These are phyloP conservation scores for Lumbricus terrestris DNA, from an alignment of 2,888 invertebrate genomes.

Conservation along the genomic window DNA sequence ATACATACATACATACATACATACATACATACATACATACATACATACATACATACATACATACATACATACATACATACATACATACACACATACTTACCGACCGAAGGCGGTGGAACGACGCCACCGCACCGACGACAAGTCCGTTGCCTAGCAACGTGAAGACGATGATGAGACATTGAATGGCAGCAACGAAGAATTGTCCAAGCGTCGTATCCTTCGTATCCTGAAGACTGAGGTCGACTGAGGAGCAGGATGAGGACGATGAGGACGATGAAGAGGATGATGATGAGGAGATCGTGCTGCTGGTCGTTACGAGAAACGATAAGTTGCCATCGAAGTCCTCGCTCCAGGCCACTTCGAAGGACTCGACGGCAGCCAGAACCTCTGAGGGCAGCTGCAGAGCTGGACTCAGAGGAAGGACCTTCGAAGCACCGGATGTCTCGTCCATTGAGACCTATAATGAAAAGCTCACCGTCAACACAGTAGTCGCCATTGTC, in stretches of 20 bases:
- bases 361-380: neutral
- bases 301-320: neutral
- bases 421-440: neutral
- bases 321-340: neutral
- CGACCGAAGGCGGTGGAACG: constrained; percentile 47
- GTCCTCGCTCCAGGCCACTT: neutral
- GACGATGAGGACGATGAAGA: no score
- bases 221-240: no score
- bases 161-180: constrained; percentile 37
- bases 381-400: neutral
- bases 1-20: neutral
- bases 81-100: neutral
- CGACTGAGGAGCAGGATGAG: no score
- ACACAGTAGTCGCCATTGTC: neutral
- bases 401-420: neutral
- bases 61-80: neutral
- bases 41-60: neutral
- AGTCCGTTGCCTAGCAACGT: constrained; percentile 50
- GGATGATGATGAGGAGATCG: neutral
- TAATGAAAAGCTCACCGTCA: neutral
- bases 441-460: neutral
- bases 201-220: neutral
- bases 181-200: constrained; percentile 24
- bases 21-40: neutral
- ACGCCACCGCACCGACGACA: constrained; percentile 49